Evolutionary conservation across 2,113 vertebrate species (phyloP).

Genomic region (Tyrannus savana): DNA sequence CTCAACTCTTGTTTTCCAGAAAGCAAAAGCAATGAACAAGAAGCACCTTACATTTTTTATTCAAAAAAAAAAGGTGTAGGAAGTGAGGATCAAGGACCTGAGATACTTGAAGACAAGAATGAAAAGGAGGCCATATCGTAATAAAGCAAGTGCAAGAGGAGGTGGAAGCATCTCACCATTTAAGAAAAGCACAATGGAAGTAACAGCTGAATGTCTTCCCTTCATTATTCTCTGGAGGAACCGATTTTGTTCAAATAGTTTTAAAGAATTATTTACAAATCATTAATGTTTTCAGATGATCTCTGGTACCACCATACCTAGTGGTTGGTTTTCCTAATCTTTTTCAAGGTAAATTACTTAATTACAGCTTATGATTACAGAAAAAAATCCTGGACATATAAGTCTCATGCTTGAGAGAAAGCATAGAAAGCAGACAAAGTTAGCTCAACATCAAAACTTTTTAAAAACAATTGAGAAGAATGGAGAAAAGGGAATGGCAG

Average conservation of each 20-base stretch:
- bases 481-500: not conserved
- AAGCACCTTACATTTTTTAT: not conserved
- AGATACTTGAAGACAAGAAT: not conserved
- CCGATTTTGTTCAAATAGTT: not conserved
- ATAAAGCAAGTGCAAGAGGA: not conserved
- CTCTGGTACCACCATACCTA: not conserved
- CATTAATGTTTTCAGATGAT: not conserved
- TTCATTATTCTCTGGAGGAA: not conserved
- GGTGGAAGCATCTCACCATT: not conserved
- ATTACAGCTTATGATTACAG: not conserved
- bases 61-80: rapidly evolving
- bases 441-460: not conserved
- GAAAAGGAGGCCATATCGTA: not conserved
- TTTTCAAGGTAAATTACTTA: not conserved
- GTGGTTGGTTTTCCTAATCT: not conserved
- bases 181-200: not conserved
- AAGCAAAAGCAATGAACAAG: not conserved
- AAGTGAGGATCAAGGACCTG: not conserved
- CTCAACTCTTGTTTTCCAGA: not conserved
- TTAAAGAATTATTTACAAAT: not conserved
- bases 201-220: not conserved
- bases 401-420: not conserved
- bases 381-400: not conserved
- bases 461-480: not conserved
- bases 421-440: not conserved